These are phyloP conservation scores for Camponotus floridanus DNA, from an alignment of 1,140 invertebrate species.

Conservation along the genomic window DNA sequence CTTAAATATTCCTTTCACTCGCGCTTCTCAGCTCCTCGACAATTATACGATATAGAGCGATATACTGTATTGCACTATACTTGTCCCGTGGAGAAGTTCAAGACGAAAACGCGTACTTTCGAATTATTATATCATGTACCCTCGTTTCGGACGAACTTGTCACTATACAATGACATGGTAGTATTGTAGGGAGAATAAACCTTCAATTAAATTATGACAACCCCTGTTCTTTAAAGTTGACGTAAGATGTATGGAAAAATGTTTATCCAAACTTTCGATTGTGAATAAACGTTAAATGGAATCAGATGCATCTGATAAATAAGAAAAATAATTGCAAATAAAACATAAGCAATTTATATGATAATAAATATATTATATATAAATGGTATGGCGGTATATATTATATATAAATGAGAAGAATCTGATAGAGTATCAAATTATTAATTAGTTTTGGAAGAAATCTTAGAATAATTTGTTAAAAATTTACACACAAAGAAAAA, in stretches of 20 bases:
- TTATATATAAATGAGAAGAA: too few relatives aligned
- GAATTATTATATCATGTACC: not conserved
- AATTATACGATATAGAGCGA: slow-evolving; percentile 36
- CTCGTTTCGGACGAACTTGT: not conserved
- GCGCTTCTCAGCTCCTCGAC: slow-evolving; percentile 47
- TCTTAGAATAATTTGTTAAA: too few relatives aligned
- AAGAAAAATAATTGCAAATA: not conserved
- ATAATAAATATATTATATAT: too few relatives aligned
- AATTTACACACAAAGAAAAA: too few relatives aligned
- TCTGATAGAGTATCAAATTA: too few relatives aligned
- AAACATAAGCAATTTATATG: not conserved
- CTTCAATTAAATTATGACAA: not conserved
- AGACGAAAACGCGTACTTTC: slow-evolving; percentile 16
- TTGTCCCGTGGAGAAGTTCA: not conserved
- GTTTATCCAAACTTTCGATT: not conserved
- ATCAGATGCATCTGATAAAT: not conserved
- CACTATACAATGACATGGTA: not conserved
- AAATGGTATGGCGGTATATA: too few relatives aligned
- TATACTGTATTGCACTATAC: not conserved
- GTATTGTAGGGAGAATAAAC: not conserved
- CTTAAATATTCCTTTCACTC: slow-evolving; percentile 74
- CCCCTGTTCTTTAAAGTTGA: not conserved
- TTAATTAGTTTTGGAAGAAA: too few relatives aligned
- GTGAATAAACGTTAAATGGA: not conserved
- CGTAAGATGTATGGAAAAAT: not conserved